Base-by-base conservation (phyloP, 2,113 vertebrate genomes). In the Myxocyprinus asiaticus region DNA sequence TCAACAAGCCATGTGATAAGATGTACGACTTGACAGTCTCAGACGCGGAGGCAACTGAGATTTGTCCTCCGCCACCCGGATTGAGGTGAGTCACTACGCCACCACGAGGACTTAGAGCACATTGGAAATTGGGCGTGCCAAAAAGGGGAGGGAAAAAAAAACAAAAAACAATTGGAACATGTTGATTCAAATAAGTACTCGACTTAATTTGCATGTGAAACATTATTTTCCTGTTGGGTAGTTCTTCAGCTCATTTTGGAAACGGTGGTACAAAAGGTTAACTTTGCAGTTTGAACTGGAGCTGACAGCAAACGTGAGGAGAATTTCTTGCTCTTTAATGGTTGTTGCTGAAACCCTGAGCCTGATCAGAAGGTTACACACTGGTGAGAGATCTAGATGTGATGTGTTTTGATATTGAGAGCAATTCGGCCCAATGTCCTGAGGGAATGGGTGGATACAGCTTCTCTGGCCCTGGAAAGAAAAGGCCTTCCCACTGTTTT, bases 361-460 rank as follows among this genome's bases (percentile, higher is more conserved):
- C 7, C 17, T 72, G 15, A 42, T 14, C 50, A 56, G 50, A 65
- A 4, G n/a, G 9, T 71, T 17, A 44, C 9, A 62, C 12, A 22
- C 58, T 59, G 66, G 45, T 67, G 6, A 15, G 67, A 44, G 77
- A 75, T 44, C 44, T 75, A 17, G 42, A 65, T 12, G 6, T 68
- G 50, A 9, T 5, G n/a, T 80, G 55, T 78, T 80, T 33, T 33
- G 22, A 33, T 33, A 33, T 33, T 33, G 22, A 33, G 22, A 33
- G 22, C 22, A 3, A 33, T 33, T 33, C 22, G 22, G 22, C 22
- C 1, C 22, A 33, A 33, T 33, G 83, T 88, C 88, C 80, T 4
- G 59, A 3, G 87, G 81, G 89, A 86, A 78, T 84, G 83, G 88
- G 85, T 81, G 82, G 85, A 84, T 85, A 53, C 61, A 43, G 63